phyloP scores from a whole-genome alignment of 2,888 invertebrate species.

The Agonopterix arenella region DNA sequence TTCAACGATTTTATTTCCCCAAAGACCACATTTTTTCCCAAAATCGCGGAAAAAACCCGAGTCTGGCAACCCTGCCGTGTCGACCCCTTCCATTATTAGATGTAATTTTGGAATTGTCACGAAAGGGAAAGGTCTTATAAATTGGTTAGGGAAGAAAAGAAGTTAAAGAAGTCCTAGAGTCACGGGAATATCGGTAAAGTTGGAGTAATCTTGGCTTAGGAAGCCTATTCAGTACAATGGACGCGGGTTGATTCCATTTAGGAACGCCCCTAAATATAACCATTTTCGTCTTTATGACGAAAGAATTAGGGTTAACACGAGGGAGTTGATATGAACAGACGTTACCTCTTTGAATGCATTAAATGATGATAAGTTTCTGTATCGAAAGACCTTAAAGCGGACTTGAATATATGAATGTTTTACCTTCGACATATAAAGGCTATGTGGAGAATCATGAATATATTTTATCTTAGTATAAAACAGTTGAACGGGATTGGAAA shows the following conservation, averaged over 20 bases:
- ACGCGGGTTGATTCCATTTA: neutral
- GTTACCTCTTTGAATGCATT: no score
- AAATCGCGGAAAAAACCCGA: no score
- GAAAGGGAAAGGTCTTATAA: neutral
- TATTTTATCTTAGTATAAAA: neutral
- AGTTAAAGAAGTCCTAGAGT: neutral
- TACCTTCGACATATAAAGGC: no score
- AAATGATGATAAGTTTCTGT: no score
- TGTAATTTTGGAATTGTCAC: neutral
- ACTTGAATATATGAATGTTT: no score
- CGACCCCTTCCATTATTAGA: conserved; percentile 7
- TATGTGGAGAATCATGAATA: neutral
- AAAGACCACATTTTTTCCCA: no score
- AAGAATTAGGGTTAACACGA: no score
- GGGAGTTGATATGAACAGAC: neutral
- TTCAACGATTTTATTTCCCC: no score
- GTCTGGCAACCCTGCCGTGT: no score
- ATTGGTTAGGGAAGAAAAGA: neutral
- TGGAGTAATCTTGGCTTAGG: conserved; percentile 46
- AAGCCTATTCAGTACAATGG: conserved; percentile 28
- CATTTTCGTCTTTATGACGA: no score
- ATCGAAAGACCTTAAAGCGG: no score
- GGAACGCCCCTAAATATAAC: neutral
- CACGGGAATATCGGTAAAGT: conserved; percentile 11
- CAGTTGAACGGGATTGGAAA: no score